Evolutionary conservation across 1,140 invertebrate species (phyloP).

Genomic region (Leptopilina boulardi): DNA sequence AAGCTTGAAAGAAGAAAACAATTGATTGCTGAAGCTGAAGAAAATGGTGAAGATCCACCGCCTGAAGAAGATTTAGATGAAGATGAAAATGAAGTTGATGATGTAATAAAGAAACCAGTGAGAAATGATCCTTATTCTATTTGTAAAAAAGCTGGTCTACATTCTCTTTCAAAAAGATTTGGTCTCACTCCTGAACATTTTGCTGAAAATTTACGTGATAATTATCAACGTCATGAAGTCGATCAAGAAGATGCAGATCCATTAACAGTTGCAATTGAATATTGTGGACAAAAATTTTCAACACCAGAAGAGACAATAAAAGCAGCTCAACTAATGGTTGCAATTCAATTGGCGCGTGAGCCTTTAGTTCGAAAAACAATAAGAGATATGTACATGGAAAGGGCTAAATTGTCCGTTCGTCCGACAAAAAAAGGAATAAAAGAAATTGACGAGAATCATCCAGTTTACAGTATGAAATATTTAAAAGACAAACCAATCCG

Average conservation of each 20-base stretch:
- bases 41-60: slow-evolving; percentile 78
- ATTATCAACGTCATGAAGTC: slow-evolving; percentile 97
- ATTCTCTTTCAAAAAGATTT: slow-evolving; percentile 91
- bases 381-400: slow-evolving; percentile 92
- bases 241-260: slow-evolving; percentile 92
- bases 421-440: slow-evolving; percentile 96
- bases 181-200: slow-evolving; percentile 97
- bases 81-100: slow-evolving; percentile 80
- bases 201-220: slow-evolving; percentile 97
- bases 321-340: slow-evolving; percentile 95
- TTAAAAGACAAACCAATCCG: slow-evolving; percentile 95
- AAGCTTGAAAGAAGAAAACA: slow-evolving; percentile 69
- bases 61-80: slow-evolving; percentile 73
- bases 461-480: slow-evolving; percentile 93
- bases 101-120: slow-evolving; percentile 88
- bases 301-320: slow-evolving; percentile 86
- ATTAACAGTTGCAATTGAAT: slow-evolving; percentile 87
- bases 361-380: slow-evolving; percentile 91
- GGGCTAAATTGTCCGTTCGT: slow-evolving; percentile 87
- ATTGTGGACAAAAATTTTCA: slow-evolving; percentile 76
- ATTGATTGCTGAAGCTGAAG: slow-evolving; percentile 77
- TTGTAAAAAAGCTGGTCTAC: slow-evolving; percentile 89
- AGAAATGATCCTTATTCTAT: slow-evolving; percentile 91
- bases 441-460: slow-evolving; percentile 95
- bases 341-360: slow-evolving; percentile 94